Percentiles rank a stretch among this genome's conserved stretches.
Evolutionary conservation across 2,113 vertebrate species (phyloP).

Genomic region (Phyllopteryx taeniolatus): DNA sequence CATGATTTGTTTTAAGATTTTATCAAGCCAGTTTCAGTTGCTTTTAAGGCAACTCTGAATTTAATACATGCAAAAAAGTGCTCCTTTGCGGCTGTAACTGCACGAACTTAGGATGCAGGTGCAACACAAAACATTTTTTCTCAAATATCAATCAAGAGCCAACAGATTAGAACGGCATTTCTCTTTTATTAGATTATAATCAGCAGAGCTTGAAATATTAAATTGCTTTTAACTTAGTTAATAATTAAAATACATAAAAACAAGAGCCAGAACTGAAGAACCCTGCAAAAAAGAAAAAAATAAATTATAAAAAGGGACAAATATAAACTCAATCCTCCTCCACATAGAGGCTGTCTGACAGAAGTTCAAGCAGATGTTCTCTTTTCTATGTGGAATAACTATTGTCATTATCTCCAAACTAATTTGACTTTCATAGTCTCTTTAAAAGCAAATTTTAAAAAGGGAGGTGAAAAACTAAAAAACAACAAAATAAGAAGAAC

Average conservation of each 20-base stretch:
- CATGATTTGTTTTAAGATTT: no score
- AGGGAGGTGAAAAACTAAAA: conserved; percentile 38
- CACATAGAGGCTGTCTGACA: conserved; percentile 68
- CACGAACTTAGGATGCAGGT: no score
- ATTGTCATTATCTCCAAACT: conserved; percentile 48
- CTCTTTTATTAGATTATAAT: conserved; percentile 83
- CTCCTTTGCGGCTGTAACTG: no score
- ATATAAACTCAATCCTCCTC: conserved; percentile 62
- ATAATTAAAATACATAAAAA: conserved; percentile 84
- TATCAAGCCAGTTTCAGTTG: no score
- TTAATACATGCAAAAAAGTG: no score
- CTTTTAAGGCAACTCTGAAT: no score
- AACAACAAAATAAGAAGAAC: background rate
- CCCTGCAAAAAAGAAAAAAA: conserved; percentile 75
- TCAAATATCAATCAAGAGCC: conserved; percentile 25
- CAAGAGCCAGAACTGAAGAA: conserved; percentile 79
- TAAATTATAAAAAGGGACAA: conserved; percentile 72
- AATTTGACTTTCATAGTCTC: conserved; percentile 57
- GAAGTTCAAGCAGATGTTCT: conserved; percentile 73
- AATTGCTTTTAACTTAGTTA: conserved; percentile 83
- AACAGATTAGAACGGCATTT: conserved; percentile 59
- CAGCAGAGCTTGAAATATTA: conserved; percentile 81
- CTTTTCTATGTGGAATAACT: conserved; percentile 66
- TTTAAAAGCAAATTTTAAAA: conserved; percentile 51
- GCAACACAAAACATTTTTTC: no score